Base-by-base conservation (phyloP, 1,140 invertebrate genomes). In the Drosophila funebris region DNA sequence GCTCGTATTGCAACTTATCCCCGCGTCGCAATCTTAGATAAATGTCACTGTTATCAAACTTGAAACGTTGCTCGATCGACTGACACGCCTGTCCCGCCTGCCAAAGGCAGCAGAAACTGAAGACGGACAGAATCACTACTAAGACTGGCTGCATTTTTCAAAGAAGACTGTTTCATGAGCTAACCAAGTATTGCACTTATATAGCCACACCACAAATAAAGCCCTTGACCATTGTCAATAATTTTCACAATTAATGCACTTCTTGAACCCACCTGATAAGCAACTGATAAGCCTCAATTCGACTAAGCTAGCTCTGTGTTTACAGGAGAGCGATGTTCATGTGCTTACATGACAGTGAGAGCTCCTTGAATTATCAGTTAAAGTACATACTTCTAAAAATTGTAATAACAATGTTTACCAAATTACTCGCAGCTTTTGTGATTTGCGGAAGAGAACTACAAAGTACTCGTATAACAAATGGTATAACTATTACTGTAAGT, bases 1-100 rank as follows among this genome's bases (percentile, higher is more conserved):
- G 33, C 27, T 91, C 77, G 33, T 91, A 91, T 39, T 88, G 77
- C 11, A 91, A 44, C 36, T 90, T 89, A 0, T 63, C 36, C 0
- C 82, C 76, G 13, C 80, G 87, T 7, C 74, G 50, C 22, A 91
- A 37, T 20, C 80, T 46, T n/a, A 91, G 18, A n/a, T 88, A 91
- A 24, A 91, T 50, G 62, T 90, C 82, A 22, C 83, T 82, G 31
- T 88, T 90, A 0, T 58, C 37, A 14, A 91, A 91, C 53, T 83
- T 79, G 50, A 76, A 82, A 8, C 83, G 80, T 62, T 90, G 83
- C 24, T 90, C 85, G 29, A 90, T 76, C 31, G 62, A 76, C 13
- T 54, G 14, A 57, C 83, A 88, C 11, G 27, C 27, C 13, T 56
- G 29, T 0, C 36, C 68, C 1, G 36, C 22, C 7, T 39, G 39